A percentile compares a stretch with the other conserved stretches of the same genome.
Conservation (phyloP, 1,140 invertebrate genomes). For the Gryon sp. region DNA sequence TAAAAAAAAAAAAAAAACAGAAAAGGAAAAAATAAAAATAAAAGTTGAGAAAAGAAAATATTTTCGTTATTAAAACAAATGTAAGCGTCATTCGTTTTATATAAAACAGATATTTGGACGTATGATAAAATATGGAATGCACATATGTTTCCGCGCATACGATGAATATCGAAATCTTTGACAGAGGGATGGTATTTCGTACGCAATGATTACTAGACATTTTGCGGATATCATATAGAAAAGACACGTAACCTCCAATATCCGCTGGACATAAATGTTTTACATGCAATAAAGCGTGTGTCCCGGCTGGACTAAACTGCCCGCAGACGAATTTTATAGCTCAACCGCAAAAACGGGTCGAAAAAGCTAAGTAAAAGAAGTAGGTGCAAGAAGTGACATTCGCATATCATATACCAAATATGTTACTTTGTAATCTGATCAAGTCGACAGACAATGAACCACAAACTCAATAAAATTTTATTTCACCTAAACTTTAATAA, state of each 20-base stretch:
- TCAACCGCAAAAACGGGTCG: constrained; percentile 67
- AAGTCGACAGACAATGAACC: constrained; percentile 12
- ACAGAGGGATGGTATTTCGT: constrained; percentile 54
- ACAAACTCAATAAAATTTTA: constrained; percentile 9
- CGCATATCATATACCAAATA: constrained; percentile 61
- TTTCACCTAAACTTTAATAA: not conserved
- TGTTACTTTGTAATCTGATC: constrained; percentile 53
- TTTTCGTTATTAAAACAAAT: constrained; percentile 19
- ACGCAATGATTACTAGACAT: constrained; percentile 64
- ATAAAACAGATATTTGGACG: constrained; percentile 32
- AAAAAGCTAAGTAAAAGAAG: constrained; percentile 50
- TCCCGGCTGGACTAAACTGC: constrained; percentile 75
- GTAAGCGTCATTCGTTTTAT: constrained; percentile 3
- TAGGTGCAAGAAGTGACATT: constrained; percentile 69
- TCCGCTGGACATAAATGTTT: constrained; percentile 77
- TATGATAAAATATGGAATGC: constrained; percentile 49
- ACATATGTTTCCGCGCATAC: constrained; percentile 52
- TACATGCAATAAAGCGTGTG: constrained; percentile 77
- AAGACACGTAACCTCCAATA: constrained; percentile 72
- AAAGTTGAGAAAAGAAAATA: constrained; percentile 6
- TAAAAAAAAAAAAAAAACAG: not conserved
- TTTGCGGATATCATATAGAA: constrained; percentile 62
- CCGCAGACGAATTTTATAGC: constrained; percentile 77
- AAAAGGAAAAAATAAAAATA: not conserved
- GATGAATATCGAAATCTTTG: constrained; percentile 60